Conservation (phyloP, 1,140 invertebrate species). For the Lepidurus apus region DNA sequence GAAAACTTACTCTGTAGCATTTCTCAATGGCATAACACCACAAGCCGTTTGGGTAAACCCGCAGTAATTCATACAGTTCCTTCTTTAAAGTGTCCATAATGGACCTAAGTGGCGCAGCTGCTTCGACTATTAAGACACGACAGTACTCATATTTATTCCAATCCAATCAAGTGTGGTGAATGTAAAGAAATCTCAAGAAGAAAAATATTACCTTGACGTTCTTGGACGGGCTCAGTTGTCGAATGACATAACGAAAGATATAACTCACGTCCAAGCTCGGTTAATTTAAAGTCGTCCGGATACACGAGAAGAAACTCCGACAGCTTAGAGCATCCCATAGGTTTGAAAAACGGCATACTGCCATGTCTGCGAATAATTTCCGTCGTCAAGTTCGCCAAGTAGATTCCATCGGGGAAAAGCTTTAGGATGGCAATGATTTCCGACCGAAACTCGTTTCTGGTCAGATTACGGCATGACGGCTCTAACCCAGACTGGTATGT, state of each 20-base stretch:
- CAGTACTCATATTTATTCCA: too few relatives aligned
- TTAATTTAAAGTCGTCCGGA: not conserved
- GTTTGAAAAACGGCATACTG: not conserved
- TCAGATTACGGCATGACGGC: not conserved
- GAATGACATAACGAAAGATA: not conserved
- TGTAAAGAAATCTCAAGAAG: too few relatives aligned
- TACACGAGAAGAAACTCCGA: not conserved
- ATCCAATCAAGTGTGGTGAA: too few relatives aligned
- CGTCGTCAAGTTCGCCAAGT: not conserved
- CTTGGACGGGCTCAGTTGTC: not conserved
- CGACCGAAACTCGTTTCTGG: not conserved
- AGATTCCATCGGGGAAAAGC: not conserved
- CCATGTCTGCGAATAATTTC: not conserved
- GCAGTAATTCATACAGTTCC: not conserved
- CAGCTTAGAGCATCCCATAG: not conserved
- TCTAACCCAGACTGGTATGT: not conserved
- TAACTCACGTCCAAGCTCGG: not conserved
- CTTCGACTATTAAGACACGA: not conserved
- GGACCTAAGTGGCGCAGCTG: not conserved
- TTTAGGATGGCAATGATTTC: not conserved
- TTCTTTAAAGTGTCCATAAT: not conserved
- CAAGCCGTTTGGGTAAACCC: not conserved
- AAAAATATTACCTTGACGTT: not conserved
- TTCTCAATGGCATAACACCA: not conserved
- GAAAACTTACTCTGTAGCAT: not conserved